Percentiles rank a stretch among this genome's conserved stretches.
Evolutionary conservation across 2,113 vertebrate species (phyloP).

Genomic region (Dipodomys merriami): DNA sequence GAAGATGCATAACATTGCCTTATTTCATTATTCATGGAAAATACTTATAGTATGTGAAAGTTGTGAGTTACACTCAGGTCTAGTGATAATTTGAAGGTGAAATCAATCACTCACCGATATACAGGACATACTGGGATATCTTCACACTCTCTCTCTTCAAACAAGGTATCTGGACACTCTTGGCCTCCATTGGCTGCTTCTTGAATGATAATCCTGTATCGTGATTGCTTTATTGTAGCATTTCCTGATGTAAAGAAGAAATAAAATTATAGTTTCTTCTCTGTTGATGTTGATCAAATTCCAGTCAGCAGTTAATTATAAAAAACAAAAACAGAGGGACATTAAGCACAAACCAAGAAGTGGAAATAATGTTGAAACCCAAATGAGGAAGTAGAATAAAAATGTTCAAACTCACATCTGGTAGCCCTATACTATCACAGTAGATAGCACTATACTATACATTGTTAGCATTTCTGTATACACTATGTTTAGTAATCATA

Average conservation of each 20-base stretch:
- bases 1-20: neutral
- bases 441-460: neutral
- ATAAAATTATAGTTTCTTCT: constrained; percentile 54
- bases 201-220: constrained; percentile 93
- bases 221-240: constrained; percentile 90
- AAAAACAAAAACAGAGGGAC: neutral
- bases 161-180: constrained; percentile 96
- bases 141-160: constrained; percentile 97
- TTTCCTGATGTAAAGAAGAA: constrained; percentile 88
- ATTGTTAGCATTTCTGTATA: no score
- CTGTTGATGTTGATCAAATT: constrained; percentile 37
- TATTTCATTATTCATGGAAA: neutral
- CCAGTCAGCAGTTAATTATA: neutral
- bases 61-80: neutral
- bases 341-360: neutral
- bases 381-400: neutral
- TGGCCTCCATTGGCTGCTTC: constrained; percentile 91
- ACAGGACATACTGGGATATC: constrained; percentile 89
- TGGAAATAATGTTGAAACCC: neutral
- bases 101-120: constrained; percentile 86
- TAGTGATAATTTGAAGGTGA: constrained; percentile 16
- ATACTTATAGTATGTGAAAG: neutral
- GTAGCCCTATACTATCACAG: neutral
- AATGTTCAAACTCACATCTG: neutral
- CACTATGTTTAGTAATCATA: neutral